Evolutionary conservation across 2,797 vertebrate genomes (phyloP).

Genomic region (Perodicticus potto): DNA sequence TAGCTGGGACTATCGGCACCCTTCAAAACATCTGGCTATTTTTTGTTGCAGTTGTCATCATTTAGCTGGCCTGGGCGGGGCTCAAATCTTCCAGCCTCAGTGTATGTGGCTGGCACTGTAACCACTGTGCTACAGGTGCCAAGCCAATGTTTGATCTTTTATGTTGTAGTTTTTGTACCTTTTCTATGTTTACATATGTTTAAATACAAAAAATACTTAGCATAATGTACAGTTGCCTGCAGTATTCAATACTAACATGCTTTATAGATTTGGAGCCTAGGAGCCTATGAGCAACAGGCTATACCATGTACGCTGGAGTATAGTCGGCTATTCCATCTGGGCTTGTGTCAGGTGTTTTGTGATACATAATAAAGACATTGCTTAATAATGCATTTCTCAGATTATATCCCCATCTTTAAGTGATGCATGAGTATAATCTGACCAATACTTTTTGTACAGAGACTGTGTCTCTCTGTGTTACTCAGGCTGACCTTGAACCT

Average conservation of each 20-base stretch:
- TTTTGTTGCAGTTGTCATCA: no score
- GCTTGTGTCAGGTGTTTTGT: not conserved
- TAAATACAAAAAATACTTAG: not conserved
- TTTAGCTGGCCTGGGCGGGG: no score
- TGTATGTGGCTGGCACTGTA: no score
- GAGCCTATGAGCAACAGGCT: not conserved
- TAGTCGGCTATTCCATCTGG: not conserved
- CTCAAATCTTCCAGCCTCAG: no score
- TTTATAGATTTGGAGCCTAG: not conserved
- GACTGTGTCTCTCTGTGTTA: not conserved
- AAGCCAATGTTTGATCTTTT: not conserved
- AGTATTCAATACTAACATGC: not conserved
- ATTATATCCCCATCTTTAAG: not conserved
- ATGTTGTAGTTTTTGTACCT: not conserved
- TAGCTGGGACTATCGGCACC: no score
- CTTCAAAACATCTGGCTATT: no score
- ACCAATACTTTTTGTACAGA: not conserved
- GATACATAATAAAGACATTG: not conserved
- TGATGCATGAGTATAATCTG: not conserved
- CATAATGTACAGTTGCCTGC: not conserved
- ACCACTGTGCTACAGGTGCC: no score
- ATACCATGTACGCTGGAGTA: no score
- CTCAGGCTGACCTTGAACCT: not conserved
- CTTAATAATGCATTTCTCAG: not conserved
- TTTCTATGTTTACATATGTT: not conserved